phyloP scores from a whole-genome alignment of 1,140 invertebrate genomes.

The Aradophagus sp. region DNA sequence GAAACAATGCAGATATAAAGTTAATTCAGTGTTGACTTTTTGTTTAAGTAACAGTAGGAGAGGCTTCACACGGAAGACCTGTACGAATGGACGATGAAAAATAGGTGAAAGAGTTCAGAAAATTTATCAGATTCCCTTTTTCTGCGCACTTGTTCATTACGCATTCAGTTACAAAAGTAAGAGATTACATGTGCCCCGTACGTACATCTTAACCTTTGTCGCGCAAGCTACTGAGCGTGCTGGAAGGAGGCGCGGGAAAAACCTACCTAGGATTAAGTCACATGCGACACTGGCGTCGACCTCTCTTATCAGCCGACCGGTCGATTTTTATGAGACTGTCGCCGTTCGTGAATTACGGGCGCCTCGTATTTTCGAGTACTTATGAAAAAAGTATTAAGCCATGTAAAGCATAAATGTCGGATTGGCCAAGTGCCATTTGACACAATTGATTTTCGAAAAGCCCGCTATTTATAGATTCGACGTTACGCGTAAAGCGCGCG shows the following conservation, averaged over 20 bases:
- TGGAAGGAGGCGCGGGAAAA: slow-evolving; percentile 21
- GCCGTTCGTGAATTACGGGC: slow-evolving; percentile 32
- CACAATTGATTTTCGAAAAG: slow-evolving; percentile 29
- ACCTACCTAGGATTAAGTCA: slow-evolving; percentile 47
- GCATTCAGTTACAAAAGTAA: slow-evolving; percentile 31
- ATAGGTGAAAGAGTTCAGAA: too few species aligned
- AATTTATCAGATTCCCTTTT: too few species aligned
- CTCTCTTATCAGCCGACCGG: slow-evolving; percentile 40
- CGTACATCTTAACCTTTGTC: slow-evolving; percentile 27
- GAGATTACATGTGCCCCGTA: slow-evolving; percentile 30
- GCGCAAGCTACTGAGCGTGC: slow-evolving; percentile 15
- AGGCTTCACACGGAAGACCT: too few species aligned
- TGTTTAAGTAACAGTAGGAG: too few species aligned
- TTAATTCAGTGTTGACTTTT: too few species aligned
- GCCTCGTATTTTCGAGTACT: slow-evolving; percentile 29
- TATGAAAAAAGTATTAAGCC: slow-evolving; percentile 41
- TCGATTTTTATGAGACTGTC: slow-evolving; percentile 44
- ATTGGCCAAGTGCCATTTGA: slow-evolving; percentile 2
- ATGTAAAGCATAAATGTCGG: slow-evolving; percentile 30
- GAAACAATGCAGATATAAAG: too few species aligned
- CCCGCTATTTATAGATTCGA: slow-evolving; percentile 25
- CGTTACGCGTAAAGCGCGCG: slow-evolving; percentile 2
- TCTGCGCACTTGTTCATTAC: too few species aligned
- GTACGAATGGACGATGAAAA: too few species aligned
- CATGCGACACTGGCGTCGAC: slow-evolving; percentile 36